Percentiles rank a stretch among this genome's conserved stretches.
phyloP scores from a whole-genome alignment of 2,113 vertebrate species.

The Abramis brama region DNA sequence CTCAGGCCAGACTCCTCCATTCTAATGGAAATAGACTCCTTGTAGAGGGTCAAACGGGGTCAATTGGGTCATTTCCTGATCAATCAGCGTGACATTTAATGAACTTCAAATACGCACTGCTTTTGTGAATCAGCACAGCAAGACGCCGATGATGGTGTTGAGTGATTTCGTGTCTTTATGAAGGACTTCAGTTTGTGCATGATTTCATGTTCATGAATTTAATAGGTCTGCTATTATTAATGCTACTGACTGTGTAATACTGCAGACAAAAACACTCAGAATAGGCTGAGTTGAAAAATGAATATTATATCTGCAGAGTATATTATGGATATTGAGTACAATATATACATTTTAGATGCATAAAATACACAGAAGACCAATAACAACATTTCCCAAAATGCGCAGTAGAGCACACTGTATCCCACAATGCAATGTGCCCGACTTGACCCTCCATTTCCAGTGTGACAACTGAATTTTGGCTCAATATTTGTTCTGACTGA shows the following conservation, averaged over 20 bases:
- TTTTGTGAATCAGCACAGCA: constrained; percentile 32
- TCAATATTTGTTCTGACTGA: not conserved
- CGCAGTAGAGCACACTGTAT: not conserved
- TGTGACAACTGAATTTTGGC: not conserved
- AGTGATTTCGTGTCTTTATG: not conserved
- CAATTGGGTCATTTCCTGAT: constrained; percentile 73
- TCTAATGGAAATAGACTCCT: constrained; percentile 72
- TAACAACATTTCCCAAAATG: not conserved
- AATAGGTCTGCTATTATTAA: not conserved
- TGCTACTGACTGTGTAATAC: not conserved
- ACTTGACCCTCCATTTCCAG: not conserved
- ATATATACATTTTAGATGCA: not conserved
- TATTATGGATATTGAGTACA: not conserved
- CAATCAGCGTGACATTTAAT: constrained; percentile 73
- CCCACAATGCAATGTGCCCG: not conserved
- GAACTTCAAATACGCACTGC: constrained; percentile 70
- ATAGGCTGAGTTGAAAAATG: not conserved
- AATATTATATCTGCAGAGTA: not conserved
- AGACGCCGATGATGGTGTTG: not conserved
- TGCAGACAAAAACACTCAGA: not conserved
- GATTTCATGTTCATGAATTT: not conserved
- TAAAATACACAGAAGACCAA: not conserved
- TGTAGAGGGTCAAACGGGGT: constrained; percentile 63
- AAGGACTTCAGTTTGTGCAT: not conserved
- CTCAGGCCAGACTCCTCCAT: constrained; percentile 58